Base-by-base conservation (phyloP, 37 sponge, comb jelly and placozoan species). In the Spongia lamella region DNA sequence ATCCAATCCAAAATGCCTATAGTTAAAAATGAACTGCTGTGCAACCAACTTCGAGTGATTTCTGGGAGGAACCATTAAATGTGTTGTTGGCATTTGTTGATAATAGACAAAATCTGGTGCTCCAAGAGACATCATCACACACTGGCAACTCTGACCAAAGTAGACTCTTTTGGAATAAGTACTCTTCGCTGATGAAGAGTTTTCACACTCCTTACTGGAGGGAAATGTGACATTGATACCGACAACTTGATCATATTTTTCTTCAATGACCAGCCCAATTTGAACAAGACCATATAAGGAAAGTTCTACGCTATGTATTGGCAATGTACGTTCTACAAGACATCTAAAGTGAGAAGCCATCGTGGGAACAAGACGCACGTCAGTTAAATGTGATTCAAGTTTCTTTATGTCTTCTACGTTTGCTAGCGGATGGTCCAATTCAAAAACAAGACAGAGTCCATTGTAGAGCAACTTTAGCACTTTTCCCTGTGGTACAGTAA, bases 361-460 rank as follows among this genome's bases (percentile, higher is more conserved):
- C 7, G 65, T 33, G 6, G 65, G 38, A 6, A 32, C 31, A 21
- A 70, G 52, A n/a, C 53, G 49, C 24, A 70, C 16, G 32, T 9
- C 52, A 1, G 52, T n/a, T 13, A 70, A 53, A 32, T 49, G 32
- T 51, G 71, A 70, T 51, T 70, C 51, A 6, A 51, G 25, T 20
- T 15, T 31, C 17, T 19, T 30, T 15, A n/a, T 25, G 17, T 31
- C 71, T 17, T 69, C 49, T 49, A 52, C 49, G 4, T 3, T 69
- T 38, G n/a, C 16, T 21, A 3, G 7, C 26, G 39, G 22, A 25
- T 43, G 16, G 1, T 39, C 17, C 47, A 32, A 38, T 5, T 19
- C 39, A 51, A 70, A 70, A 21, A 70, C 32, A 31, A 70, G 51
- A 52, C 71, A 70, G 17, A 52, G 31, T 47, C 71, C 71, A 47